These are phyloP conservation scores for Orthonyx spaldingii DNA, from an alignment of 2,113 vertebrate genomes.

Conservation along the genomic window DNA sequence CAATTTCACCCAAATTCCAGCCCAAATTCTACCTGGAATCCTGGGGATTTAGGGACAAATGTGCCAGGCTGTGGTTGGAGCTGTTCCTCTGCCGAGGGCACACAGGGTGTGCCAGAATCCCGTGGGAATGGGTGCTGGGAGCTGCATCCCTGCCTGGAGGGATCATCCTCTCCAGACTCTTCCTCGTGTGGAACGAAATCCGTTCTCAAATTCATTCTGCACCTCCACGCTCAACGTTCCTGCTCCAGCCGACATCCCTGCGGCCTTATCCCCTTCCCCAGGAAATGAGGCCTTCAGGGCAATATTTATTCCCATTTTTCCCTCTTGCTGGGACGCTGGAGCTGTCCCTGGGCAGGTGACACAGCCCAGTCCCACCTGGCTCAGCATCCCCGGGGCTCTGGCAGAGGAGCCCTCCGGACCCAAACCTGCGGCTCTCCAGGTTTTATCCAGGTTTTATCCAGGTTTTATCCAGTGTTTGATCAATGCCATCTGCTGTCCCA, in stretches of 20 bases:
- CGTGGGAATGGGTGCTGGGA: rapidly evolving
- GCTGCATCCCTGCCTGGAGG: neutral
- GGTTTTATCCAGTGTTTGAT: neutral
- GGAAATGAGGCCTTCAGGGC: rapidly evolving
- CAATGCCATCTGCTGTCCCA: constrained; percentile 23
- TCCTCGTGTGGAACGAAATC: neutral
- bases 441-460: neutral
- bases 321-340: neutral
- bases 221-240: neutral
- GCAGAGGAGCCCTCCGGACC: neutral
- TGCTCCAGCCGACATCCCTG: neutral
- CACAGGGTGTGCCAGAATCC: neutral
- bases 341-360: neutral
- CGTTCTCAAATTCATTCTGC: rapidly evolving
- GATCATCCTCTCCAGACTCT: neutral
- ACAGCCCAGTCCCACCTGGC: neutral
- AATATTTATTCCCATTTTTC: neutral
- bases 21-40: no score
- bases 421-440: neutral
- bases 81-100: rapidly evolving
- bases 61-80: rapidly evolving
- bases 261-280: neutral
- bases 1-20: no score
- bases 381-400: neutral
- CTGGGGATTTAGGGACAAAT: neutral